Evolutionary conservation across 2,113 vertebrate genomes (phyloP).

Genomic region (Oenanthe oenanthe): DNA sequence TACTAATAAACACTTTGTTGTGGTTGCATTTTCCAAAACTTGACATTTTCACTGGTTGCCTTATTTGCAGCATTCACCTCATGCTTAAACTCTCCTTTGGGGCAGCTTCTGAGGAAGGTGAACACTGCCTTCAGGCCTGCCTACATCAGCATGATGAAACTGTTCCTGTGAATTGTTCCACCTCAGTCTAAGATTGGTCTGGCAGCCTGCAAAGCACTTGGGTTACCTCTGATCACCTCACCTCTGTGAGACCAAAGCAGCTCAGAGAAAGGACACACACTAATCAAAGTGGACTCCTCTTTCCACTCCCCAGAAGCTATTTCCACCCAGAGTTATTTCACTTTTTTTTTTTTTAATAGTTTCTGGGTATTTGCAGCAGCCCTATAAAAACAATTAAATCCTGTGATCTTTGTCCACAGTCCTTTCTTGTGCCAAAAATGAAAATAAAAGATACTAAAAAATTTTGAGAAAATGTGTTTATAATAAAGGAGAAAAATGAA

Average conservation of each 20-base stretch:
- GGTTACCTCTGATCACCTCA: not conserved
- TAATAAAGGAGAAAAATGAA: not conserved
- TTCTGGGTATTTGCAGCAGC: not conserved
- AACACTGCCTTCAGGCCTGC: not conserved
- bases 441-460: not conserved
- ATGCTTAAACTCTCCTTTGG: not conserved
- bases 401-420: not conserved
- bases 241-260: not conserved
- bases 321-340: not conserved
- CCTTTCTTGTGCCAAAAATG: not conserved
- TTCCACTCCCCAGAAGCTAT: not conserved
- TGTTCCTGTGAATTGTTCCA: not conserved
- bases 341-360: not conserved
- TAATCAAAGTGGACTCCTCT: not conserved
- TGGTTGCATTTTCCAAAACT: not conserved
- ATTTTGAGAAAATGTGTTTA: not conserved
- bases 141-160: not conserved
- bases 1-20: not conserved
- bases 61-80: not conserved
- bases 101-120: not conserved
- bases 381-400: not conserved
- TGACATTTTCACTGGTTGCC: not conserved
- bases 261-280: not conserved
- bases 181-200: not conserved
- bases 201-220: not conserved